These are phyloP conservation scores for Eurytoma californica DNA, from an alignment of 2,888 invertebrate genomes.

Conservation along the genomic window DNA sequence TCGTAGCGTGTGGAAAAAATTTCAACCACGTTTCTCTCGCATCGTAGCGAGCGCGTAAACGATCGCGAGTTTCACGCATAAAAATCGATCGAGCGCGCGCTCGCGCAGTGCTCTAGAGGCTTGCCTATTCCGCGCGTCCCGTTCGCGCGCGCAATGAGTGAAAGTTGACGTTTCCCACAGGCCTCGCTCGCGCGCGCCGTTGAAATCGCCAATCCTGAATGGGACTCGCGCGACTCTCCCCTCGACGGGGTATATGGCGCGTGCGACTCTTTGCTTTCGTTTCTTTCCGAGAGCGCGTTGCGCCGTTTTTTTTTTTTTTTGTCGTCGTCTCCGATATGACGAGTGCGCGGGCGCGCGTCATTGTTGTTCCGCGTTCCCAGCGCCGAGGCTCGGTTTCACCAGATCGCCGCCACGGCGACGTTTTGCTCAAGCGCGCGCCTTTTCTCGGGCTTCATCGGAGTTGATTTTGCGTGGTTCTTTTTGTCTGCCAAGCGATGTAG, in stretches of 20 bases:
- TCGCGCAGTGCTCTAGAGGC: background rate
- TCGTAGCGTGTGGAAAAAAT: background rate
- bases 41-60: background rate
- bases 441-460: too few relatives aligned
- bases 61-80: background rate
- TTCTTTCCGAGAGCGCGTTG: too few relatives aligned
- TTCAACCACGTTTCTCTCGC: background rate
- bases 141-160: conserved; percentile 62
- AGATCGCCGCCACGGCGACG: too few relatives aligned
- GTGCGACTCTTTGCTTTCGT: too few relatives aligned
- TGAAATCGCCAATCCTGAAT: too few relatives aligned
- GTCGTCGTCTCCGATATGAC: background rate
- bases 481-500: too few relatives aligned
- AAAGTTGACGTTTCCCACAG: conserved; percentile 72
- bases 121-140: background rate
- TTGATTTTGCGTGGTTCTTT: too few relatives aligned
- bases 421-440: too few relatives aligned
- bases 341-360: too few relatives aligned
- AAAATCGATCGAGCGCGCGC: background rate
- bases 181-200: background rate
- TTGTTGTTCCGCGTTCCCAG: too few relatives aligned
- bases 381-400: too few relatives aligned
- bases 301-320: too few relatives aligned
- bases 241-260: background rate
- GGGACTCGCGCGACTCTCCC: background rate